These are phyloP conservation scores for Ornithoptera priamus DNA, from an alignment of 2,888 invertebrate species.

Conservation along the genomic window DNA sequence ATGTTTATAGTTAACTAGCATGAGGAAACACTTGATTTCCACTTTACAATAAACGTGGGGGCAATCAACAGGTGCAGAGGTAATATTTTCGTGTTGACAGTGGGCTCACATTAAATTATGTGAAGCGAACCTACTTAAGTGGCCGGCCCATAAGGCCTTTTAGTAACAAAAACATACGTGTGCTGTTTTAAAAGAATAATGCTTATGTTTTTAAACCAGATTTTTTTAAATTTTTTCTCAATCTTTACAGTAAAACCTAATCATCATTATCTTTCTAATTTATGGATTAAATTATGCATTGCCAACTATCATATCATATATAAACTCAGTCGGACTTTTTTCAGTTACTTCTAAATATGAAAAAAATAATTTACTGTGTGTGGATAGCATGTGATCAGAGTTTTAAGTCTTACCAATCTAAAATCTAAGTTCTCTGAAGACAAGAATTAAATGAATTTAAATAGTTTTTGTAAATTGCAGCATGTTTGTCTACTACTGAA, in stretches of 20 bases:
- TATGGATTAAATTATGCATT: no score
- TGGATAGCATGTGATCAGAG: no score
- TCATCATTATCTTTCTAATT: not conserved
- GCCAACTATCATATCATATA: no score
- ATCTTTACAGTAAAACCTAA: no score
- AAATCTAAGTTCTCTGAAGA: no score
- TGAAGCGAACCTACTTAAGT: not conserved
- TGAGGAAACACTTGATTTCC: constrained; percentile 41
- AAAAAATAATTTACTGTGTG: not conserved
- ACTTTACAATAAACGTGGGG: constrained; percentile 36
- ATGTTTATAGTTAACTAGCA: constrained; percentile 33
- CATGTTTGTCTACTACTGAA: not conserved
- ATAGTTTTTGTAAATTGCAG: no score
- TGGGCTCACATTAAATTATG: constrained; percentile 9
- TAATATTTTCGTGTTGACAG: constrained; percentile 30
- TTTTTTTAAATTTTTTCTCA: no score
- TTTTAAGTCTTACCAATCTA: no score
- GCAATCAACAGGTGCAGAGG: constrained; percentile 33
- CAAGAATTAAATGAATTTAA: no score
- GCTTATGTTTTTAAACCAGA: not conserved
- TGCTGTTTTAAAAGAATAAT: not conserved
- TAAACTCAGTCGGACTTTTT: constrained; percentile 6
- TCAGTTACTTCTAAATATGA: not conserved
- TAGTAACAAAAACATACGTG: not conserved
- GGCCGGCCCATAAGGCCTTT: not conserved